Base-by-base conservation (phyloP, 2,888 invertebrate genomes). In the Pandemis heparana region DNA sequence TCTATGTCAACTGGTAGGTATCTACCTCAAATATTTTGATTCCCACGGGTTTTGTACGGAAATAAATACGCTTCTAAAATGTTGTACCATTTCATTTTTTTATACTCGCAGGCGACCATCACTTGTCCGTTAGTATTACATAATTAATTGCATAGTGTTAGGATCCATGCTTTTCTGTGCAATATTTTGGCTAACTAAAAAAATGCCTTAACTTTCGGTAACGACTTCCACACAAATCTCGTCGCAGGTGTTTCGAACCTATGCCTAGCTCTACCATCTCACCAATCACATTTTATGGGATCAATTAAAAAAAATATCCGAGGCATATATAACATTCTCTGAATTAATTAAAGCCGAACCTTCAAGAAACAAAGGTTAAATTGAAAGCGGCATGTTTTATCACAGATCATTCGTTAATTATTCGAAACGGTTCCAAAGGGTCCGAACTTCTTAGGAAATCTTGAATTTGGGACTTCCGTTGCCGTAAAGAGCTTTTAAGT, bases 321-420 rank as follows among this genome's bases (percentile, higher is more conserved):
- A 5, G 14, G 51, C 56, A 56, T 68, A 63, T 59, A 64, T n/a
- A 73, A 68, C 23, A 43, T 63, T 63, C 63, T 39, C 63, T 7
- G 63, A 59, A 63, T 73, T 68, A 63, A 73, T 68, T 73, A 68
- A 53, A 62, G 14, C 59, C 51, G 66, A 63, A 56, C 56, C 62
- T 62, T 66, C 56, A 72, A 68, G 68, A 68, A 46, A 72, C 72
- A 63, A 67, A 72, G 73, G 68, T 68, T 48, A 64, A 68, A 63
- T 73, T 68, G 46, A 48, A 73, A 62, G 32, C 46, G 39, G 63
- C 18, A 39, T 73, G 59, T 73, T 73, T 73, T 68, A 73, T 73
- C 48, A 68, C 73, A 48, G 68, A 56, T 68, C 72, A 59, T 73
- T 68, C 63, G 73, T 73, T 68, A 73, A 73, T 73, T 73, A 68